These are phyloP conservation scores for Apteryx owenii DNA, from an alignment of 2,113 vertebrate genomes.

Conservation along the genomic window DNA sequence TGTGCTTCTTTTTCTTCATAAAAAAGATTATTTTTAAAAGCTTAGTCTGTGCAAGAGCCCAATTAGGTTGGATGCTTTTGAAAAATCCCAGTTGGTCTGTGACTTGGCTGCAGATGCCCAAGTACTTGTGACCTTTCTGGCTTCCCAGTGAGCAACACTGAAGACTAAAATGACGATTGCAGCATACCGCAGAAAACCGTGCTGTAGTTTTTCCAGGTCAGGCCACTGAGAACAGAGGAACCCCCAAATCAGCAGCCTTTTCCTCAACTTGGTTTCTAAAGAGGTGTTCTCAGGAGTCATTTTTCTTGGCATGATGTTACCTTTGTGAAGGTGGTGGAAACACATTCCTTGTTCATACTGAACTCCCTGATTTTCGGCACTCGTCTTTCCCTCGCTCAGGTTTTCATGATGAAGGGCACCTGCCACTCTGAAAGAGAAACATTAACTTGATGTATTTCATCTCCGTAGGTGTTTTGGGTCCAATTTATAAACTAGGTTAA, in stretches of 20 bases:
- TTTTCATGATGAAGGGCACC: background rate
- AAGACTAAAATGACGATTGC: accelerated
- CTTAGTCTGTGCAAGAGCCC: background rate
- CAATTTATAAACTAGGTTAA: conserved; percentile 5
- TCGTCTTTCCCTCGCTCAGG: background rate
- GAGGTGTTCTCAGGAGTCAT: background rate
- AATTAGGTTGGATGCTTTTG: background rate
- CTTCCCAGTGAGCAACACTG: accelerated
- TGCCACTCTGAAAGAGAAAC: background rate
- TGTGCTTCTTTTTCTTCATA: background rate
- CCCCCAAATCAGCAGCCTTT: background rate
- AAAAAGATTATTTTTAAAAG: background rate
- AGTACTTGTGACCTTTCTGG: background rate
- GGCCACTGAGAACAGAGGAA: background rate
- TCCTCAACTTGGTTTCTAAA: background rate
- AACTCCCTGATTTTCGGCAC: background rate
- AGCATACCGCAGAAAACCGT: background rate
- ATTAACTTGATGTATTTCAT: background rate
- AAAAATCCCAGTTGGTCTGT: background rate
- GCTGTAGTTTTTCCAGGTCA: background rate
- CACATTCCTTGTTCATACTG: accelerated
- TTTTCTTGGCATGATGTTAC: background rate
- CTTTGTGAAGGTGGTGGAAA: background rate
- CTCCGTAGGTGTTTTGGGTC: background rate
- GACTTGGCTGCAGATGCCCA: background rate